Conservation (phyloP, 2,888 invertebrate genomes). For the Gymnoscelis rufifasciata region DNA sequence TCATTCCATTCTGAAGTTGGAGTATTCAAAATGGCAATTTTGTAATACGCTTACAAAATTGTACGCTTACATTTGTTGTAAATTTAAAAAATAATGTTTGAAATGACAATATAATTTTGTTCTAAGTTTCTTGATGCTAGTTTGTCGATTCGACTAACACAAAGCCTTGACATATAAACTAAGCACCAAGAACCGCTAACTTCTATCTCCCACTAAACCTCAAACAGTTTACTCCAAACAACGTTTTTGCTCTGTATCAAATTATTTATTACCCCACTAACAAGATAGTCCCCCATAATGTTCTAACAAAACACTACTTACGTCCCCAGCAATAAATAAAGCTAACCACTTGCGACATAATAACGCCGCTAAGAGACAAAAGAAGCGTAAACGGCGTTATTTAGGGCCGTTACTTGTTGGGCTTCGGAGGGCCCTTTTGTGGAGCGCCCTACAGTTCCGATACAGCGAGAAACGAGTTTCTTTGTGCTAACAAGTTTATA, state of each 20-base stretch:
- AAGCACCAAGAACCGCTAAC: background rate
- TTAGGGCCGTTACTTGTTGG: conserved; percentile 27
- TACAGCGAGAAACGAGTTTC: too few species aligned
- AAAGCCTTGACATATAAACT: too few species aligned
- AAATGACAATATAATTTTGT: too few species aligned
- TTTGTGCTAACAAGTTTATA: too few species aligned
- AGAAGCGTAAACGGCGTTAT: conserved; percentile 26
- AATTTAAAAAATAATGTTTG: too few species aligned
- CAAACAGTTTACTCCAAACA: background rate
- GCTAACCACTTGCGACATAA: conserved; percentile 17
- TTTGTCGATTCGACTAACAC: too few species aligned
- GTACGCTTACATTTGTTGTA: too few species aligned
- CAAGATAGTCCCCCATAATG: conserved; percentile 9
- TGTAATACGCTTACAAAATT: too few species aligned
- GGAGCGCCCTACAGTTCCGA: conserved; percentile 3
- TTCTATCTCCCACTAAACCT: background rate
- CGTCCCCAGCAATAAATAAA: conserved; percentile 16
- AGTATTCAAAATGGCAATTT: too few species aligned
- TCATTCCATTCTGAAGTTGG: too few species aligned
- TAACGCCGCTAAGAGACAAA: conserved; percentile 21
- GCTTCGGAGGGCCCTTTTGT: conserved; percentile 1
- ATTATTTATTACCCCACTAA: conserved; percentile 5
- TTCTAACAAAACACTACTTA: conserved; percentile 15
- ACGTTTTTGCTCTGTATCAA: conserved; percentile 2
- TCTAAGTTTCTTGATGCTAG: too few species aligned